Percentiles rank a stretch among this genome's conserved stretches.
phyloP scores from a whole-genome alignment of 1,140 invertebrate species.

The Bombus soroeensis region DNA sequence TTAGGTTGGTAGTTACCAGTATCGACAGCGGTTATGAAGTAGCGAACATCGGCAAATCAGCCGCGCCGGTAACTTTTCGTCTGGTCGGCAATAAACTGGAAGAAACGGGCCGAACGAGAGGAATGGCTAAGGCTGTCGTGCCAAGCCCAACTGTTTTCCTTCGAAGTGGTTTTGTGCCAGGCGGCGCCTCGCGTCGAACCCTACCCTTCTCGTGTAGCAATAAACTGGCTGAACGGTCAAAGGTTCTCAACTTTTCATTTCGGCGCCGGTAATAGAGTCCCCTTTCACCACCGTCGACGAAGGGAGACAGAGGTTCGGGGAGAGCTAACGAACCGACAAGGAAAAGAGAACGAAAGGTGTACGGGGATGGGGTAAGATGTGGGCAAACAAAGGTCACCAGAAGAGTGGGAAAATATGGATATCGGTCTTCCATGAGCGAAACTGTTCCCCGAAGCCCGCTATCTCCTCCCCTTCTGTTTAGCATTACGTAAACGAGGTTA shows the following conservation, averaged over 20 bases:
- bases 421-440: conserved; percentile 56
- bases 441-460: background rate
- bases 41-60: background rate
- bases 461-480: conserved; percentile 39
- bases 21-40: conserved; percentile 39
- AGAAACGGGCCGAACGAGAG: conserved; percentile 42
- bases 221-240: conserved; percentile 72
- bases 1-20: background rate
- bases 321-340: conserved; percentile 21
- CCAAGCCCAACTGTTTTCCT: conserved; percentile 76
- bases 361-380: background rate
- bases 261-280: conserved; percentile 61
- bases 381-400: conserved; percentile 44
- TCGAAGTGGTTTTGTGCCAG: conserved; percentile 77
- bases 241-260: conserved; percentile 74
- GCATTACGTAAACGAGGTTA: conserved; percentile 40
- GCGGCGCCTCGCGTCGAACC: conserved; percentile 71
- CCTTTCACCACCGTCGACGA: background rate
- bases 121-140: conserved; percentile 69
- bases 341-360: background rate
- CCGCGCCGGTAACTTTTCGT: conserved; percentile 10
- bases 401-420: conserved; percentile 33
- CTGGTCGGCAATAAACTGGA: conserved; percentile 57
- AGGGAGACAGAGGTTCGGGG: too few relatives aligned
- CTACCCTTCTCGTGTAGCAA: conserved; percentile 65